Evolutionary conservation across 53 echinoderm and acorn worm species (phyloP).

Genomic region (Zoroaster sp.): DNA sequence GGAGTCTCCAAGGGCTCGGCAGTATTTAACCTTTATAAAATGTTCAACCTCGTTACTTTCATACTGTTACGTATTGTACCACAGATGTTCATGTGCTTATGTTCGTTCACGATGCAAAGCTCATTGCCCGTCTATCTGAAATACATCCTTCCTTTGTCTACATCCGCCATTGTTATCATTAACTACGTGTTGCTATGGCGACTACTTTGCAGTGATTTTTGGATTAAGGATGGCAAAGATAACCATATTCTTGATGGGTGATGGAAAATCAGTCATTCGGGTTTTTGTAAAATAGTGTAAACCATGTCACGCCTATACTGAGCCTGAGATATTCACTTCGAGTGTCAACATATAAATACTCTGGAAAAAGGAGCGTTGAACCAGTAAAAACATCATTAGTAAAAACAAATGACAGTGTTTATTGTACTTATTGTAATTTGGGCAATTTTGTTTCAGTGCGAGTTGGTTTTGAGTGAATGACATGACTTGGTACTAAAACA

Average conservation of each 20-base stretch:
- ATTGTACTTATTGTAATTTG: too few relatives aligned
- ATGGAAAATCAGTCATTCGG: background rate
- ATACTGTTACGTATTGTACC: constrained; percentile 63
- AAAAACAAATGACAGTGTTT: too few relatives aligned
- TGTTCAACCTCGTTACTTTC: constrained; percentile 75
- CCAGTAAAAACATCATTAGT: too few relatives aligned
- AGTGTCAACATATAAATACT: too few relatives aligned
- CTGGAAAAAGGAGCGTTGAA: too few relatives aligned
- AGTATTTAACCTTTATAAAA: constrained; percentile 48
- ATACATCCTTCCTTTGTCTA: background rate
- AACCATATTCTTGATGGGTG: background rate
- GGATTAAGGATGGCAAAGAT: background rate
- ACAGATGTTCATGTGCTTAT: background rate
- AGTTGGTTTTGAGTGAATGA: too few relatives aligned
- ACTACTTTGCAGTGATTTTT: background rate
- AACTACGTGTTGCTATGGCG: constrained; percentile 14
- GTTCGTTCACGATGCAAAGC: background rate
- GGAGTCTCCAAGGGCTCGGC: constrained; percentile 48
- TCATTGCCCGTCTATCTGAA: background rate
- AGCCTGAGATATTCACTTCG: too few relatives aligned
- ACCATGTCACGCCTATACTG: too few relatives aligned
- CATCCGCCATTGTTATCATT: background rate
- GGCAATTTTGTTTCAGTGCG: too few relatives aligned
- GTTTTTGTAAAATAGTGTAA: too few relatives aligned
- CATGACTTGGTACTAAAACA: too few relatives aligned